phyloP scores from a whole-genome alignment of 2,797 vertebrate species.

The Hylomyscus alleni region DNA sequence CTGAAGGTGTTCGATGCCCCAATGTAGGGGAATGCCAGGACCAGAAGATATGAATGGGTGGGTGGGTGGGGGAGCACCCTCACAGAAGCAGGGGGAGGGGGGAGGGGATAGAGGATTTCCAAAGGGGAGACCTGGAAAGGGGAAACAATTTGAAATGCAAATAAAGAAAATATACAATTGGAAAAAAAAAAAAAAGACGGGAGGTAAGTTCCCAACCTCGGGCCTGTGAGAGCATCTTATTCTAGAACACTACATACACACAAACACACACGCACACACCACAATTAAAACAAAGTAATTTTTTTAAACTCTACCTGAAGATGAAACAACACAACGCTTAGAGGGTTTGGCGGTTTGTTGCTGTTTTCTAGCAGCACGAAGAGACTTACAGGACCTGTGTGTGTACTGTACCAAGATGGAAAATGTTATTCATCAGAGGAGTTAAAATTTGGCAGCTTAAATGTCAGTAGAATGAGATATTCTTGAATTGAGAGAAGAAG shows the following conservation, averaged over 20 bases:
- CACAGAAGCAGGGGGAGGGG: too few relatives aligned
- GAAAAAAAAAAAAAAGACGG: background rate
- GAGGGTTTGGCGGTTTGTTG: background rate
- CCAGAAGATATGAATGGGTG: too few relatives aligned
- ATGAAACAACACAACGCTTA: background rate
- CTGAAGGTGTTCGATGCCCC: too few relatives aligned
- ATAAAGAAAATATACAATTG: too few relatives aligned
- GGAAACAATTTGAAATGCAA: too few relatives aligned
- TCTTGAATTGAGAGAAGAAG: background rate
- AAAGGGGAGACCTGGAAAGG: too few relatives aligned
- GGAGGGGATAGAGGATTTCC: too few relatives aligned
- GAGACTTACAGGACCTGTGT: background rate
- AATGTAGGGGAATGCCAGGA: too few relatives aligned
- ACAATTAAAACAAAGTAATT: background rate
- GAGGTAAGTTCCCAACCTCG: background rate
- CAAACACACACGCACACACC: background rate
- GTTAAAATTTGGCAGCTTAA: background rate
- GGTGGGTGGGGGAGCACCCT: too few relatives aligned
- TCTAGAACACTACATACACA: background rate
- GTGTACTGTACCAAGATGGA: background rate
- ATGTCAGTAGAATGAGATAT: background rate
- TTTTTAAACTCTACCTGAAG: background rate
- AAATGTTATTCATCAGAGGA: background rate
- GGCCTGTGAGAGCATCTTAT: background rate
- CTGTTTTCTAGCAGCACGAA: background rate